These are phyloP conservation scores for Alaudala cheleensis DNA, from an alignment of 2,113 vertebrate genomes.

Conservation along the genomic window DNA sequence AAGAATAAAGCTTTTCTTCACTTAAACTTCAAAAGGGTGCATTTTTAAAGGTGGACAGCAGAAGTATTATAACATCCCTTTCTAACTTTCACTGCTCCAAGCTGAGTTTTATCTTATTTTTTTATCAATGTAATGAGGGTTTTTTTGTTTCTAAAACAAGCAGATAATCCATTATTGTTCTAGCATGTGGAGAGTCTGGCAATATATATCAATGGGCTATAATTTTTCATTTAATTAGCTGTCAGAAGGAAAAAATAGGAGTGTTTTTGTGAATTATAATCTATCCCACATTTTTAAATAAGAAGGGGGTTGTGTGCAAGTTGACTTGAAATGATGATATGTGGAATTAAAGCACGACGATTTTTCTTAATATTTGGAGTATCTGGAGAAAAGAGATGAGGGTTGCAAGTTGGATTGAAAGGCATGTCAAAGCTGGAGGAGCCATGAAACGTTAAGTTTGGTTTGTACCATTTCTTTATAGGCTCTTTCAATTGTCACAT, in stretches of 20 bases:
- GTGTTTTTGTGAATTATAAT: neutral
- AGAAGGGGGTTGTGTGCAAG: neutral
- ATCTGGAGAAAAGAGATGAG: neutral
- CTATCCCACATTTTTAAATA: neutral
- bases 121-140: neutral
- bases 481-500: neutral
- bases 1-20: neutral
- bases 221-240: neutral
- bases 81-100: neutral
- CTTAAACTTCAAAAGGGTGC: neutral
- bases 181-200: neutral
- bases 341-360: neutral
- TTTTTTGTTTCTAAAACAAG: neutral
- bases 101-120: neutral
- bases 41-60: neutral
- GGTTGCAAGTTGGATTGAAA: neutral
- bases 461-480: neutral
- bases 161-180: neutral
- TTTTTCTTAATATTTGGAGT: neutral
- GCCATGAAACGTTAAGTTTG: neutral
- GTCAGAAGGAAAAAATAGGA: neutral
- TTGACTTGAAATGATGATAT: neutral
- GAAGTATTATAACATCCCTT: neutral
- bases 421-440: neutral
- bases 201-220: neutral